Percentiles rank a stretch among this genome's conserved stretches.
phyloP scores from a whole-genome alignment of 2,113 vertebrate genomes.

The Athene noctua region DNA sequence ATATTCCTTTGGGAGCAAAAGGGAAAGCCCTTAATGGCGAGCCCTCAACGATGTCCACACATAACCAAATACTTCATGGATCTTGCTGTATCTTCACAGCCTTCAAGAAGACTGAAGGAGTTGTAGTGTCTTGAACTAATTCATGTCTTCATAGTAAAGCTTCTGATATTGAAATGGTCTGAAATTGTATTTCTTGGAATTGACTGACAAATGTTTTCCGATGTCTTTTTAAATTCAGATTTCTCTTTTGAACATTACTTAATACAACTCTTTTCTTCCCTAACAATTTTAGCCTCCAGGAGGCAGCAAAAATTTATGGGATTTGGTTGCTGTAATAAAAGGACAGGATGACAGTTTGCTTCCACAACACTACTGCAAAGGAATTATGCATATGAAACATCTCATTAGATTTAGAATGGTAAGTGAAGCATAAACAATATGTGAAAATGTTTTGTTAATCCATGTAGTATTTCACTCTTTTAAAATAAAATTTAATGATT shows the following conservation, averaged over 20 bases:
- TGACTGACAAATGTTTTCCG: neutral
- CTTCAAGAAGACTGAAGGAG: neutral
- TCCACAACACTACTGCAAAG: constrained; percentile 89
- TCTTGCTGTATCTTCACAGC: neutral
- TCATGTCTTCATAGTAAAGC: neutral
- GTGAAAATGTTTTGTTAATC: neutral
- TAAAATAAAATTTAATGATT: neutral
- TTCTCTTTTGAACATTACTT: neutral
- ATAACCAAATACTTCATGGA: neutral
- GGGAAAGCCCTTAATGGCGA: neutral
- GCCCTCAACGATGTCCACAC: neutral
- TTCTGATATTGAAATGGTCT: neutral
- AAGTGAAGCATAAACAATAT: constrained; percentile 32
- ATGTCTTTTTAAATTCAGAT: neutral
- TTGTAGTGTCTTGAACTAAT: neutral
- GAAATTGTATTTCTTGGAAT: neutral
- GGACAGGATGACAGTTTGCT: constrained; percentile 95
- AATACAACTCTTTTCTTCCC: neutral
- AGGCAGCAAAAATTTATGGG: constrained; percentile 95
- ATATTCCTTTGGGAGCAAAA: neutral
- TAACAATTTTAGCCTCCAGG: constrained; percentile 83
- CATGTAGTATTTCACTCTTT: neutral
- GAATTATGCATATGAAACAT: constrained; percentile 96
- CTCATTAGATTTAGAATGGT: constrained; percentile 91
- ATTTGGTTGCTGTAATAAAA: constrained; percentile 89